Conservation (phyloP, 2,888 invertebrate genomes). For the Sinotaia quadrata region DNA sequence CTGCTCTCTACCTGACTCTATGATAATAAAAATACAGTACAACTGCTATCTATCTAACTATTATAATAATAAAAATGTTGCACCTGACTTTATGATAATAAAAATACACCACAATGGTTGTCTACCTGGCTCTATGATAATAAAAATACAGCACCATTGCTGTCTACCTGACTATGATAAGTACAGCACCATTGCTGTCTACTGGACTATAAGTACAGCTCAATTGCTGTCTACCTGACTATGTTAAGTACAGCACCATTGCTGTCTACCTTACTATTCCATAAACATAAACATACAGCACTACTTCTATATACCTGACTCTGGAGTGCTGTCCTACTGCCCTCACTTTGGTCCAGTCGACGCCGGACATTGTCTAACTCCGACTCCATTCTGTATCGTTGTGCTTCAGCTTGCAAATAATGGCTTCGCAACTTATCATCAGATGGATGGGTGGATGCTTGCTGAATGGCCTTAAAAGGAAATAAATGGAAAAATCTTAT, state of each 20-base stretch:
- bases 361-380: conserved; percentile 62
- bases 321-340: conserved; percentile 59
- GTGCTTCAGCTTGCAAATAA: conserved; percentile 54
- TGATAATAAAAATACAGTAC: too few species aligned
- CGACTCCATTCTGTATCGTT: conserved; percentile 61
- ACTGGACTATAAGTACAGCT: too few species aligned
- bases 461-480: conserved; percentile 50
- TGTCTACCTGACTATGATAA: too few species aligned
- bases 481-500: conserved; percentile 4
- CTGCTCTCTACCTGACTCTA: too few species aligned
- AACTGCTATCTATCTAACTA: too few species aligned
- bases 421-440: conserved; percentile 52
- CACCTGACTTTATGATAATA: background rate
- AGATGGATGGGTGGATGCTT: conserved; percentile 39
- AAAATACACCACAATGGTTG: background rate
- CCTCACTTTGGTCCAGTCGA: conserved; percentile 65
- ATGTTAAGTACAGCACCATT: background rate
- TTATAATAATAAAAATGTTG: too few species aligned
- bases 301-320: conserved; percentile 47
- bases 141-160: too few species aligned
- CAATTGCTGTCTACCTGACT: too few species aligned
- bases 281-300: background rate
- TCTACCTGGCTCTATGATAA: too few species aligned
- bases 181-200: too few species aligned
- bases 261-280: too few species aligned